Conservation (phyloP, 1,140 invertebrate species). For the Frieseomelitta varia region DNA sequence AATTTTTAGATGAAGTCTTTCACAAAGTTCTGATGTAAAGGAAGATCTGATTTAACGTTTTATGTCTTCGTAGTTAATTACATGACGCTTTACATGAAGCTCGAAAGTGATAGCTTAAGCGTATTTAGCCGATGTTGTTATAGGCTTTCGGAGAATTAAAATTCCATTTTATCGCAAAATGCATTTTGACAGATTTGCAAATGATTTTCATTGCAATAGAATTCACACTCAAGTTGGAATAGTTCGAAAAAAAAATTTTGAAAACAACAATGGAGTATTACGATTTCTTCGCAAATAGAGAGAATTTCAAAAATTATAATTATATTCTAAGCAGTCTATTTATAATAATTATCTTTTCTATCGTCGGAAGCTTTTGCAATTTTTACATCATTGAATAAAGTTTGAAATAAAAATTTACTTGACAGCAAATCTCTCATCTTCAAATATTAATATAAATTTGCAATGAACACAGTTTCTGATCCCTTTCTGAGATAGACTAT, state of each 20-base stretch:
- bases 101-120: not conserved
- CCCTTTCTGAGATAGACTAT: not conserved
- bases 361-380: not conserved
- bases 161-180: not conserved
- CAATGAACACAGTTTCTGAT: not conserved
- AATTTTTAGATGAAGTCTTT: not conserved
- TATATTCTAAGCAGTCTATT: too few relatives aligned
- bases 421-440: not conserved
- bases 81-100: not conserved
- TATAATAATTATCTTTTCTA: not conserved
- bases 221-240: not conserved
- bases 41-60: not conserved
- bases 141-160: conserved; percentile 4
- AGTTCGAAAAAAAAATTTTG: not conserved
- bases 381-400: not conserved
- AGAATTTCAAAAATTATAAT: not conserved
- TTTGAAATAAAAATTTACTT: not conserved
- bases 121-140: not conserved
- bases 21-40: not conserved
- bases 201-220: not conserved
- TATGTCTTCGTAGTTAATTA: not conserved
- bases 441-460: not conserved
- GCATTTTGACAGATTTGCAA: not conserved
- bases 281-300: not conserved
- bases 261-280: too few relatives aligned